These are phyloP conservation scores for Rhadina sibilatrix DNA, from an alignment of 2,113 vertebrate genomes.

Conservation along the genomic window DNA sequence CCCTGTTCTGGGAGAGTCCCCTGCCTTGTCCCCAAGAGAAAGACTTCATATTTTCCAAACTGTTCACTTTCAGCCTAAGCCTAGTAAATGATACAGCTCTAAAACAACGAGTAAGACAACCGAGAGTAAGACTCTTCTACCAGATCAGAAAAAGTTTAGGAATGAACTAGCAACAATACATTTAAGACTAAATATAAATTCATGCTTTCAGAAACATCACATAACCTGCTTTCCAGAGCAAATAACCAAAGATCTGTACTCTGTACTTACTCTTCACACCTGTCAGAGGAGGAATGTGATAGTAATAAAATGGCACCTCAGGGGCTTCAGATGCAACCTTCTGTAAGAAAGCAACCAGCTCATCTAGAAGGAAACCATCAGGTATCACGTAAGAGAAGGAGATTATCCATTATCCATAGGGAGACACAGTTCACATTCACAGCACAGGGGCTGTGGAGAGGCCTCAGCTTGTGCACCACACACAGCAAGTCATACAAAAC, in stretches of 20 bases:
- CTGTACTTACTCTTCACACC: slow-evolving; percentile 85
- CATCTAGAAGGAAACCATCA: slow-evolving; percentile 69
- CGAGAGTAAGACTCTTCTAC: background rate
- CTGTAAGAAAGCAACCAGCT: slow-evolving; percentile 79
- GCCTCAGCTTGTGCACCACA: background rate
- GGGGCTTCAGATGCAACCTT: slow-evolving; percentile 84
- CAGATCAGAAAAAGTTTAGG: background rate
- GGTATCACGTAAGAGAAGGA: background rate
- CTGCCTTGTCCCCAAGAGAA: background rate
- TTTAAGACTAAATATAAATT: background rate
- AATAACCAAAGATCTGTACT: background rate
- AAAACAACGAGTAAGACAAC: background rate
- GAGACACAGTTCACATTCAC: background rate
- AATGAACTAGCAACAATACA: background rate
- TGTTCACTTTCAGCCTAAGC: background rate
- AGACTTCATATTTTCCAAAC: background rate
- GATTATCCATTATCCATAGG: rapidly evolving
- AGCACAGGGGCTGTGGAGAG: background rate
- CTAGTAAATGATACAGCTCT: background rate
- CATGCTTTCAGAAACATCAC: background rate
- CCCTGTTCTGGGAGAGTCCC: background rate
- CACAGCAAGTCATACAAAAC: background rate
- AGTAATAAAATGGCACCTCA: slow-evolving; percentile 89
- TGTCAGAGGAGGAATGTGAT: slow-evolving; percentile 87
- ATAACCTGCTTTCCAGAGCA: background rate